These are phyloP conservation scores for Elmis aenea DNA, from an alignment of 2,888 invertebrate genomes.

Conservation along the genomic window DNA sequence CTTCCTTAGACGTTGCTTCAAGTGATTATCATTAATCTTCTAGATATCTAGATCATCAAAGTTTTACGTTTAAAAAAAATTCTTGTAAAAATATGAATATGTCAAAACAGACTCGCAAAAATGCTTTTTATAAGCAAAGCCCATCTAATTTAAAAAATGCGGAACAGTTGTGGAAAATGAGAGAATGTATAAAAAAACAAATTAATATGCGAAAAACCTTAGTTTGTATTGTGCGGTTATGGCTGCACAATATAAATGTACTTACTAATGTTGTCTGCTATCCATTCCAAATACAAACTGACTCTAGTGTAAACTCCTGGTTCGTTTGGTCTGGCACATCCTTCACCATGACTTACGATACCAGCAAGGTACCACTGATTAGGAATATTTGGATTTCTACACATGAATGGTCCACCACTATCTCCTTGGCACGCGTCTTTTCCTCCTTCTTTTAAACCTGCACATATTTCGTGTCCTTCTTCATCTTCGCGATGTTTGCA, in stretches of 20 bases:
- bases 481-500: conserved; percentile 65
- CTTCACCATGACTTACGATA: conserved; percentile 82
- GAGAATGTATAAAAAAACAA: background rate
- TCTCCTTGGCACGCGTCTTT: conserved; percentile 82
- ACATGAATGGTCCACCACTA: conserved; percentile 80
- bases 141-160: too few relatives aligned
- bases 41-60: too few relatives aligned
- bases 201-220: background rate
- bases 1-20: too few relatives aligned
- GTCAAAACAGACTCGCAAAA: too few relatives aligned
- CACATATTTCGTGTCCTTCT: conserved; percentile 68
- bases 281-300: conserved; percentile 70
- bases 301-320: conserved; percentile 81
- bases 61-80: too few relatives aligned
- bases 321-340: conserved; percentile 73
- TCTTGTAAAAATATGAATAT: too few relatives aligned
- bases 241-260: conserved; percentile 8
- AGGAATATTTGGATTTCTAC: conserved; percentile 61
- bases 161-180: conserved; percentile 1
- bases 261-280: conserved; percentile 58
- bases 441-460: conserved; percentile 69
- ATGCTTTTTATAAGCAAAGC: too few relatives aligned
- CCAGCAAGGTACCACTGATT: conserved; percentile 78
- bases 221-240: background rate
- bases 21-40: too few relatives aligned